These are phyloP conservation scores for Exephanes ischioxanthus DNA, from an alignment of 2,888 invertebrate species.

Conservation along the genomic window DNA sequence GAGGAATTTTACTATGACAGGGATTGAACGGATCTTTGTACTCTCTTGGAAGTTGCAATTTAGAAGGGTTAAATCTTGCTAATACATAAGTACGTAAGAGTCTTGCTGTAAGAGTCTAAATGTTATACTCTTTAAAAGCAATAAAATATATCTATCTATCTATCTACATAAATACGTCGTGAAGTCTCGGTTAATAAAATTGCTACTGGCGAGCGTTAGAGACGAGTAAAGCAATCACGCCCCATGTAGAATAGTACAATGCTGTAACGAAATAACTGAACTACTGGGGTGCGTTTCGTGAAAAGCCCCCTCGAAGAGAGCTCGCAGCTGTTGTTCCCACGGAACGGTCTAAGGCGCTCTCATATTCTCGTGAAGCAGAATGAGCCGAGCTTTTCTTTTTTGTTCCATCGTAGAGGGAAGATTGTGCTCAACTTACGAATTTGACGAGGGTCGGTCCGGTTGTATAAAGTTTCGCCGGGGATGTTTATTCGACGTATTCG, in stretches of 20 bases:
- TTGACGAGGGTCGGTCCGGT: slow-evolving; percentile 6
- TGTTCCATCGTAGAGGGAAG: not conserved
- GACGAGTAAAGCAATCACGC: not conserved
- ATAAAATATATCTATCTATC: too few species aligned
- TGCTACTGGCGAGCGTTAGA: not conserved
- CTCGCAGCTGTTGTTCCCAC: slow-evolving; percentile 4
- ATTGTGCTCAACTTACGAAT: slow-evolving; percentile 11
- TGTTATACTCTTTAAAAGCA: too few species aligned
- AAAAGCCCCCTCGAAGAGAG: not conserved
- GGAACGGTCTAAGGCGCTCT: not conserved
- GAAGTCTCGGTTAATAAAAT: not conserved
- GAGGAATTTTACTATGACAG: too few species aligned
- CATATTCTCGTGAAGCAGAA: not conserved
- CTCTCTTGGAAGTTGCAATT: too few species aligned
- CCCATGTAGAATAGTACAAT: not conserved
- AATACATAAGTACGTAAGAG: too few species aligned
- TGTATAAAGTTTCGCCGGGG: not conserved
- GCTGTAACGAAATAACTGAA: not conserved
- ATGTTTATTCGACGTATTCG: not conserved
- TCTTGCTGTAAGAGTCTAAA: too few species aligned
- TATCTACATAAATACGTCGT: too few species aligned
- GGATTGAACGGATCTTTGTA: too few species aligned
- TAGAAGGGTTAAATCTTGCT: too few species aligned
- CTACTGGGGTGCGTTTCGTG: not conserved
- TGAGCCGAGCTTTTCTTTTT: not conserved